phyloP scores from a whole-genome alignment of 2,888 invertebrate species.

The Oxyteleia sp. region DNA sequence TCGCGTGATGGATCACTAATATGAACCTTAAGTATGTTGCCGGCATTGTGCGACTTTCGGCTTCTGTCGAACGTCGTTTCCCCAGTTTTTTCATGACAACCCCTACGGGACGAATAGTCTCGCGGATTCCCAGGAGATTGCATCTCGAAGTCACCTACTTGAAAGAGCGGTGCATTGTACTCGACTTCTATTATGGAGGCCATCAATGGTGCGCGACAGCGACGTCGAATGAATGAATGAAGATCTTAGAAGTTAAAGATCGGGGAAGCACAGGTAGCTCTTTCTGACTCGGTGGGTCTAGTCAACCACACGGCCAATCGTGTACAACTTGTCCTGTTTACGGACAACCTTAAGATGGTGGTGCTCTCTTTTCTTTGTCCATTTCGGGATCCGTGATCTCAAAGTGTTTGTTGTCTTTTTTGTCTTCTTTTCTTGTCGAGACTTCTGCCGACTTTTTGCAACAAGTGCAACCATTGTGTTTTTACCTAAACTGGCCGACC shows the following conservation, averaged over 20 bases:
- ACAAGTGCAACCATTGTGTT: slow-evolving; percentile 78
- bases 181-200: slow-evolving; percentile 56
- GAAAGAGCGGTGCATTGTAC: slow-evolving; percentile 71
- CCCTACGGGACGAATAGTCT: slow-evolving; percentile 67
- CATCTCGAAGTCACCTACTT: slow-evolving; percentile 79
- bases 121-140: slow-evolving; percentile 87
- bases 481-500: slow-evolving; percentile 11
- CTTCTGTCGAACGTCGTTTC: slow-evolving; percentile 56
- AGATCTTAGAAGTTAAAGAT: slow-evolving; percentile 78
- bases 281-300: slow-evolving; percentile 80
- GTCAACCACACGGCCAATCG: slow-evolving; percentile 80
- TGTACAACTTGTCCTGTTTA: slow-evolving; percentile 52
- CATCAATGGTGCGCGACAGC: slow-evolving; percentile 75
- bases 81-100: slow-evolving; percentile 40
- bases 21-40: slow-evolving; percentile 69
- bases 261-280: slow-evolving; percentile 79
- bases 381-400: slow-evolving; percentile 7
- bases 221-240: slow-evolving; percentile 77
- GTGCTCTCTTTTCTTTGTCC: slow-evolving; percentile 35
- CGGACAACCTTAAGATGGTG: slow-evolving; percentile 13
- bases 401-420: background rate
- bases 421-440: slow-evolving; percentile 26
- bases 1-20: slow-evolving; percentile 81
- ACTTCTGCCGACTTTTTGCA: slow-evolving; percentile 73
- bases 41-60: slow-evolving; percentile 56